Conservation (phyloP, 2,888 invertebrate species). For the Tenthredo scrophulariae region DNA sequence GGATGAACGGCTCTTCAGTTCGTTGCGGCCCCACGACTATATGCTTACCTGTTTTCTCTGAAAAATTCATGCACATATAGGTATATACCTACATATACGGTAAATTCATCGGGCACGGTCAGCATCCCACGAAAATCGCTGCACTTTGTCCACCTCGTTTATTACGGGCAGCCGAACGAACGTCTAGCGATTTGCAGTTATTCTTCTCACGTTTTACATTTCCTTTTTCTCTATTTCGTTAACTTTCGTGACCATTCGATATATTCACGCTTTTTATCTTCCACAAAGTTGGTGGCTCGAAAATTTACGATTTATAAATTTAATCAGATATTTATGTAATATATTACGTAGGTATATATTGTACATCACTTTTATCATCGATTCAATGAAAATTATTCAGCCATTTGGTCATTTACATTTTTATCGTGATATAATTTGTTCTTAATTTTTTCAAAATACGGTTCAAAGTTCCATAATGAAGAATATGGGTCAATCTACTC, state of each 20-base stretch:
- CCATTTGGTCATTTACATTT: too few relatives aligned
- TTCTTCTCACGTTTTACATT: conserved; percentile 22
- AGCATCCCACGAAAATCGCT: conserved; percentile 40
- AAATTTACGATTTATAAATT: neutral
- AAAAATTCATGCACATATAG: neutral
- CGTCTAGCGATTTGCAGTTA: conserved; percentile 35
- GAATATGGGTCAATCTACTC: too few relatives aligned
- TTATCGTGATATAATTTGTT: too few relatives aligned
- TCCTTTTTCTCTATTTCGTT: neutral
- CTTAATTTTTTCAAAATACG: neutral
- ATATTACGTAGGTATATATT: neutral
- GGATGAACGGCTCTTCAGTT: neutral
- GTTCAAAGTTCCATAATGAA: too few relatives aligned
- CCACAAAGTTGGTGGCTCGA: neutral
- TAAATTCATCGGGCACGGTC: conserved; percentile 7
- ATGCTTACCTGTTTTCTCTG: neutral
- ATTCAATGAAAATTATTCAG: neutral
- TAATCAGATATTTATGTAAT: neutral
- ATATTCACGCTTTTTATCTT: neutral
- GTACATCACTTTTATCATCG: too few relatives aligned
- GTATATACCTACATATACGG: neutral
- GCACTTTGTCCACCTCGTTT: conserved; percentile 60
- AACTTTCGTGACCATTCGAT: neutral
- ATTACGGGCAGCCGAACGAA: conserved; percentile 16
- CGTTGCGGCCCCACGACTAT: neutral